phyloP scores from a whole-genome alignment of 2,797 vertebrate species.

The Gallinago nigripennis region DNA sequence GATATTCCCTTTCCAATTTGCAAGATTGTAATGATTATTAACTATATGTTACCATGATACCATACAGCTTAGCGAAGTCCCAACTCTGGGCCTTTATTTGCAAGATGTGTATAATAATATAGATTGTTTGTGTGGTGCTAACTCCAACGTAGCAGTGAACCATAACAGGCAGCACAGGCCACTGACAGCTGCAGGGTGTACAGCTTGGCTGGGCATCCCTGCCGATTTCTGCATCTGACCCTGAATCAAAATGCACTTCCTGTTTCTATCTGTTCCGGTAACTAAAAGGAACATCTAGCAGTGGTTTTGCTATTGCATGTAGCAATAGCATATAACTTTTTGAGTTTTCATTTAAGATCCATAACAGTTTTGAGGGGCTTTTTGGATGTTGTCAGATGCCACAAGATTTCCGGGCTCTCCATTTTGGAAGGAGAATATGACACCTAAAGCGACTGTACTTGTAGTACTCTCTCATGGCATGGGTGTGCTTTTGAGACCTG shows the following conservation, averaged over 20 bases:
- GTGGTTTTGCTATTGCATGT: neutral
- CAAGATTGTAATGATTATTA: neutral
- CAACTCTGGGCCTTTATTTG: neutral
- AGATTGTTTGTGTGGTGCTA: neutral
- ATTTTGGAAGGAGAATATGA: neutral
- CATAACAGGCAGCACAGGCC: neutral
- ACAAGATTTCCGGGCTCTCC: neutral
- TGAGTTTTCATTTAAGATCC: neutral
- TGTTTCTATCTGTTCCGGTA: neutral
- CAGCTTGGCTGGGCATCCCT: neutral
- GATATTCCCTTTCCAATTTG: neutral
- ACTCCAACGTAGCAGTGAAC: neutral
- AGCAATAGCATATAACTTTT: neutral
- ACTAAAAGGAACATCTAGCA: neutral
- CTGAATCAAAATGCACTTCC: neutral
- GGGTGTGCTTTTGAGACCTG: neutral
- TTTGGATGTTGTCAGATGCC: neutral
- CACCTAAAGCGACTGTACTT: rapidly evolving
- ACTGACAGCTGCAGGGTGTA: neutral
- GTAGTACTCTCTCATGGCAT: neutral
- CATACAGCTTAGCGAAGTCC: neutral
- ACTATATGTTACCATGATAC: neutral
- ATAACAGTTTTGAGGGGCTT: neutral
- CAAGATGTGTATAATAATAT: neutral
- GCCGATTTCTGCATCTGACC: neutral